phyloP scores from a whole-genome alignment of 1,140 invertebrate species.

The Pogonus chalceus region DNA sequence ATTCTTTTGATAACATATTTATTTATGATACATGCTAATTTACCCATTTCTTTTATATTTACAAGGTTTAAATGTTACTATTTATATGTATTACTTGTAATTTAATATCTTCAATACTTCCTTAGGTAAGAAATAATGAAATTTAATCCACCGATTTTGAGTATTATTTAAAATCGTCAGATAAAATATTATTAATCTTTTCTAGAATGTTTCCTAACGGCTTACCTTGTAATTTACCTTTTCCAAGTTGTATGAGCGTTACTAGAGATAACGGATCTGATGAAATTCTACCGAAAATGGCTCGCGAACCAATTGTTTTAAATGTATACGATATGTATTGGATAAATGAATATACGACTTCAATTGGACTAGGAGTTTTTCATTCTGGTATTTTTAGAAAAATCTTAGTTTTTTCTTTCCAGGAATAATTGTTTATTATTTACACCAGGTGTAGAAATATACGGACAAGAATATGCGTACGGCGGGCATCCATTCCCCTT shows the following conservation, averaged over 20 bases:
- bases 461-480: conserved; percentile 94
- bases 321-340: conserved; percentile 88
- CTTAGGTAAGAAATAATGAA: not conserved
- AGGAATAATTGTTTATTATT: not conserved
- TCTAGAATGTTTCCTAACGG: conserved; percentile 58
- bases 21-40: not conserved
- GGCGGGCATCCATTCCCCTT: conserved; percentile 89
- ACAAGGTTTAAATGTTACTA: not conserved
- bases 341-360: conserved; percentile 93
- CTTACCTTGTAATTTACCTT: conserved; percentile 56
- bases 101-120: not conserved
- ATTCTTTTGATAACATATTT: not conserved
- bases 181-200: conserved; percentile 8
- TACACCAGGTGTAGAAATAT: conserved; percentile 73
- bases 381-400: conserved; percentile 78
- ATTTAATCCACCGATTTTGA: too few relatives aligned
- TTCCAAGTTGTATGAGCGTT: conserved; percentile 58
- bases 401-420: too few relatives aligned
- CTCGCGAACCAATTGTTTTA: conserved; percentile 76
- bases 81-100: not conserved
- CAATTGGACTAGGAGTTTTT: conserved; percentile 92
- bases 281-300: conserved; percentile 62
- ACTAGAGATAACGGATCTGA: conserved; percentile 54
- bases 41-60: not conserved
- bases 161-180: not conserved